Conservation (phyloP, 1,140 invertebrate genomes). For the Reticulitermes speratus region DNA sequence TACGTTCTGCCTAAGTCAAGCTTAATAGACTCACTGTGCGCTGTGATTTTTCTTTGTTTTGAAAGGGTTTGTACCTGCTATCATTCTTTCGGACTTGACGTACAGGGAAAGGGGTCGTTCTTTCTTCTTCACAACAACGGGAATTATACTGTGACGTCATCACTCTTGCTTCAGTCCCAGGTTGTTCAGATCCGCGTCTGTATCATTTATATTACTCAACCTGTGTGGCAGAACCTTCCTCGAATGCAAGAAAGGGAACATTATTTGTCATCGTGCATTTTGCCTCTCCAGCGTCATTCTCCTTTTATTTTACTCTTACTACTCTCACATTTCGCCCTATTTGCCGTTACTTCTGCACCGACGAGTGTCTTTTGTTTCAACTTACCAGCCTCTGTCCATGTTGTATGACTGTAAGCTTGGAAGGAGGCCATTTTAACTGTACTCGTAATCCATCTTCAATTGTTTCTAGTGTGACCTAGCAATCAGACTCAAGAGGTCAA, state of each 20-base stretch:
- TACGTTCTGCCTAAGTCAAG: too few relatives aligned
- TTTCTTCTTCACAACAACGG: not conserved
- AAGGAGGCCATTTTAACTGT: not conserved
- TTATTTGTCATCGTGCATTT: slow-evolving; percentile 19
- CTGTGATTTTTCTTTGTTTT: too few relatives aligned
- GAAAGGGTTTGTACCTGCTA: not conserved
- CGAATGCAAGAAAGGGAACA: not conserved
- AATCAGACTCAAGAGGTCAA: not conserved
- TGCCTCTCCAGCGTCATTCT: not conserved
- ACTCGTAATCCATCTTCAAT: slow-evolving; percentile 9
- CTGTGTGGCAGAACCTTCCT: not conserved
- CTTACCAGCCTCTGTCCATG: not conserved
- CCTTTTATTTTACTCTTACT: not conserved
- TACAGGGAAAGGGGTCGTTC: not conserved
- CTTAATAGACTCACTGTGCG: too few relatives aligned
- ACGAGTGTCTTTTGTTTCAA: slow-evolving; percentile 7
- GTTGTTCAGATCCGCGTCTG: not conserved
- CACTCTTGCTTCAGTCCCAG: not conserved
- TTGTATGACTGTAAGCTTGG: not conserved
- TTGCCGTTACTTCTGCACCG: not conserved
- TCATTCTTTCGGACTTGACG: not conserved
- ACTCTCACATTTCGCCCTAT: not conserved
- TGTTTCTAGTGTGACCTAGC: not conserved
- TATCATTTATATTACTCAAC: slow-evolving; percentile 18
- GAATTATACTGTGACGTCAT: slow-evolving; percentile 16